Evolutionary conservation across 2,797 vertebrate species (phyloP), one percentile per base, ranked within the genome.

Genomic region (Bovichtus diacanthus): DNA sequence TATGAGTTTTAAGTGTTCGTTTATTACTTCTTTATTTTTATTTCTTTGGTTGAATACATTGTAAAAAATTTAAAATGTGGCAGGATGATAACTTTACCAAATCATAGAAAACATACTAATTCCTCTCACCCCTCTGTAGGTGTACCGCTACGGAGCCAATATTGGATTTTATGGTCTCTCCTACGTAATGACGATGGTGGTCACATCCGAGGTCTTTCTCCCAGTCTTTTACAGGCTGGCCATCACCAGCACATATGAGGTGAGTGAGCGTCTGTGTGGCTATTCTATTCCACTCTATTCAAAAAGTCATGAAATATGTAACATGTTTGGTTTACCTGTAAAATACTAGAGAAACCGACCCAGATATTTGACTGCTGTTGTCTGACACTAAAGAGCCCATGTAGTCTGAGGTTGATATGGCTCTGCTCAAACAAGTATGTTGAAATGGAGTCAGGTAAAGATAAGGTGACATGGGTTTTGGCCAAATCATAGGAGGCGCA

Each of bases 171-270:
- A 95, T 7, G 89, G 88, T 66, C 25, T 98, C 68, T 87, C 96
- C 59, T 97, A 97, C 0, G 4, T 74, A 0, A 18, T 97, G 0
- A 93, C 96, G 29, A 95, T 97, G 75, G 27, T 95, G 51, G 54
- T 96, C 84, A 96, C 95, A 77, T 96, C 98, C 0, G 98, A 99
- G 86, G 36, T 98, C 78, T 99, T 98, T 78, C 93, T 99, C 9
- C 98, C 98, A 0, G 95, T 99, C 75, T 99, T 99, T 93, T 99
- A 99, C 91, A 96, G 92, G 29, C 93, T 99, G 85, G 94, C 94
- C 9, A 94, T 98, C 81, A 97, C 97, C 82, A 99, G 98, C 92
- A 97, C 97, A 2, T 98, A 98, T 5, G 97, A 99, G 96, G 98
- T 99, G 77, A 93, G 93, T 21, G 2, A 50, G 9, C 0, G 2